Evolutionary conservation across 1,140 invertebrate species (phyloP).

Genomic region (Euura lappo): DNA sequence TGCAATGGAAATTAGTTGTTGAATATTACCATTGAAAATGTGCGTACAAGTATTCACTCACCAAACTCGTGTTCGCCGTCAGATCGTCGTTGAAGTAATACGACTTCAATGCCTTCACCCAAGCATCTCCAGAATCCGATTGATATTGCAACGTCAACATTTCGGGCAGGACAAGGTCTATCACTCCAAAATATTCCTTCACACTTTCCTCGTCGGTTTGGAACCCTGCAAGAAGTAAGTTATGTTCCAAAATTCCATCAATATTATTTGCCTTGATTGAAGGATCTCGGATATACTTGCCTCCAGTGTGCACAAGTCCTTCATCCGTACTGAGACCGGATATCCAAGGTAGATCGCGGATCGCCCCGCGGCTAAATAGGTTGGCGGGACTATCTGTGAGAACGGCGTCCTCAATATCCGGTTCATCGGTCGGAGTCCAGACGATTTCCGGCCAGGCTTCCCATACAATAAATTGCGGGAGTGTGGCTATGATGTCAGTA

Average conservation of each 20-base stretch:
- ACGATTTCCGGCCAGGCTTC: not conserved
- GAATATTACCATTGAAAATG: no score
- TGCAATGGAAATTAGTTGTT: not conserved
- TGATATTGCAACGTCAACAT: not conserved
- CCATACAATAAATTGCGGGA: constrained; percentile 15
- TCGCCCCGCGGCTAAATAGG: constrained; percentile 13
- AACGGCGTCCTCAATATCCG: constrained; percentile 24
- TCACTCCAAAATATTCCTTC: no score
- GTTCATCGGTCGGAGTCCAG: constrained; percentile 27
- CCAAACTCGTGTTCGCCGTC: not conserved
- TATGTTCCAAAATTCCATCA: no score
- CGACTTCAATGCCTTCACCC: not conserved
- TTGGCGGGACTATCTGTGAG: constrained; percentile 24
- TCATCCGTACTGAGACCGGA: constrained; percentile 24
- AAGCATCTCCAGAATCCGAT: not conserved
- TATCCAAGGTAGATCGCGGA: constrained; percentile 26
- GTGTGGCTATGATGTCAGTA: constrained; percentile 2
- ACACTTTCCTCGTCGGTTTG: no score
- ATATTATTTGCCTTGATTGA: no score
- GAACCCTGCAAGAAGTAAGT: no score
- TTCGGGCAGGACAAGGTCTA: not conserved
- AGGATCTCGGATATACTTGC: not conserved
- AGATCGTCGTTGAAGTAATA: not conserved
- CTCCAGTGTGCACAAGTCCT: constrained; percentile 15
- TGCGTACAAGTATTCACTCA: not conserved